A percentile compares a stretch with the other conserved stretches of the same genome.
These are phyloP conservation scores for Drosophila eohydei DNA, from an alignment of 2,888 invertebrate species.

Conservation along the genomic window DNA sequence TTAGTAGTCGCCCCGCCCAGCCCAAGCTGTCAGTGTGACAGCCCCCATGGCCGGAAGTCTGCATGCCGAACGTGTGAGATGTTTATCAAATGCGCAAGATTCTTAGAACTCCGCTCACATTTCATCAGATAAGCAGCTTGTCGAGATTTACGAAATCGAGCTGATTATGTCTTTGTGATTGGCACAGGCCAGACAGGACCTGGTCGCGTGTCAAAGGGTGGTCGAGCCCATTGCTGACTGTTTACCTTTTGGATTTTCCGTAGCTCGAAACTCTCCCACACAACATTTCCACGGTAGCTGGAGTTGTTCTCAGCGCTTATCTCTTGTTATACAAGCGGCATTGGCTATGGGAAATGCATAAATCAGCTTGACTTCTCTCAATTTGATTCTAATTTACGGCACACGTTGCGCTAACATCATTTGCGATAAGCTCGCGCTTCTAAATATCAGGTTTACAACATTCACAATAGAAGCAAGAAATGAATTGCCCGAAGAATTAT, in stretches of 20 bases:
- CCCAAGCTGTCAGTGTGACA: conserved; percentile 74
- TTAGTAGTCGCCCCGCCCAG: conserved; percentile 43
- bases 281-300: neutral
- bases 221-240: conserved; percentile 36
- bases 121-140: conserved; percentile 82
- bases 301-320: conserved; percentile 38
- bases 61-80: conserved; percentile 71
- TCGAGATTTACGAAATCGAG: conserved; percentile 79
- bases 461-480: conserved; percentile 41
- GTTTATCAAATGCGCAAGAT: conserved; percentile 71
- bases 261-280: conserved; percentile 25
- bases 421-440: conserved; percentile 54
- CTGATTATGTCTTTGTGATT: conserved; percentile 73
- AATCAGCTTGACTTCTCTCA: conserved; percentile 74
- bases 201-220: conserved; percentile 71
- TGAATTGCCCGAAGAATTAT: conserved; percentile 11
- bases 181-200: conserved; percentile 16
- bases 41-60: conserved; percentile 62
- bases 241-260: conserved; percentile 75
- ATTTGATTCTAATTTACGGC: conserved; percentile 77
- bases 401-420: conserved; percentile 38
- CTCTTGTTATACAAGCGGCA: conserved; percentile 45
- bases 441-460: conserved; percentile 73
- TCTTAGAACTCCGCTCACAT: conserved; percentile 75
- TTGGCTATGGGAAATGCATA: conserved; percentile 64